Evolutionary conservation across 2,888 invertebrate genomes (phyloP).

Genomic region (Stenotaenia linearis): DNA sequence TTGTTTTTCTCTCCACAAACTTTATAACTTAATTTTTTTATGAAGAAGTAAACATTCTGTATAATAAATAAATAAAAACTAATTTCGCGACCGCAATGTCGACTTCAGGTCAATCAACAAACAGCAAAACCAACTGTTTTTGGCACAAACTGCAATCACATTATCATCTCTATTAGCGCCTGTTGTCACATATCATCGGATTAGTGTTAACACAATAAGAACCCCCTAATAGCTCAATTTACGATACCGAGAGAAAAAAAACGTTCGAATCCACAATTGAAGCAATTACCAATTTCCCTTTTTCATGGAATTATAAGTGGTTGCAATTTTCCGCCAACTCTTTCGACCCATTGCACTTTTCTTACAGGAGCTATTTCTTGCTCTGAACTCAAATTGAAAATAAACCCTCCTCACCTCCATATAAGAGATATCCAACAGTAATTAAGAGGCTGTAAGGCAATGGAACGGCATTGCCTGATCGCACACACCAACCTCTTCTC

Average conservation of each 20-base stretch:
- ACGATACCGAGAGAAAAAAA: neutral
- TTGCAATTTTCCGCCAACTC: neutral
- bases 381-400: neutral
- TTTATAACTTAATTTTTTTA: neutral
- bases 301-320: conserved; percentile 2
- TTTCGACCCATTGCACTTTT: neutral
- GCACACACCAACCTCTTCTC: conserved; percentile 11
- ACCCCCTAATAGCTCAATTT: neutral
- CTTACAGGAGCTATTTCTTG: neutral
- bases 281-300: conserved; percentile 13
- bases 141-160: conserved; percentile 15
- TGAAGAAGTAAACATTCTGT: neutral
- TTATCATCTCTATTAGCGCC: neutral
- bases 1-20: neutral
- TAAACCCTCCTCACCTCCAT: neutral
- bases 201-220: conserved; percentile 3
- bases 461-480: conserved; percentile 11
- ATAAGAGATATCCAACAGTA: neutral
- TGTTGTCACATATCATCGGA: conserved; percentile 11
- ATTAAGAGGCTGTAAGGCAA: conserved; percentile 1
- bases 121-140: neutral
- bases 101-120: neutral
- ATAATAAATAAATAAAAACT: neutral
- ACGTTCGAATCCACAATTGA: neutral
- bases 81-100: neutral